Conservation (phyloP, 2,888 invertebrate genomes). For the Orgyia antiqua region DNA sequence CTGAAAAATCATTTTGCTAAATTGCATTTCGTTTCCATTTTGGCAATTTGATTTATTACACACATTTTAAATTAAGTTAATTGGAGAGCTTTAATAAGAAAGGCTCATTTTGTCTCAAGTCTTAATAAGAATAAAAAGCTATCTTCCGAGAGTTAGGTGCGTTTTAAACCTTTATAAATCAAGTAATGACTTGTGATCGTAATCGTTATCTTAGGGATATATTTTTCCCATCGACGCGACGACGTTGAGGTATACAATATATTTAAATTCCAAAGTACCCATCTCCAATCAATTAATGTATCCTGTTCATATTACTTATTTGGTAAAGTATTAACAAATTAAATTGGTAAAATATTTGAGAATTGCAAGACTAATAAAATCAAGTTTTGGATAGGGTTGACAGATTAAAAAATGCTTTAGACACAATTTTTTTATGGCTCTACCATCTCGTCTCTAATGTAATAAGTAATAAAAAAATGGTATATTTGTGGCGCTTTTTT, state of each 20-base stretch:
- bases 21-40: too few species aligned
- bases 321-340: neutral
- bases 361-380: neutral
- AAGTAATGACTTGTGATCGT: conserved; percentile 1
- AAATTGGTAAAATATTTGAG: neutral
- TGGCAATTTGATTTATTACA: too few species aligned
- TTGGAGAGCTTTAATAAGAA: too few species aligned
- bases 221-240: conserved; percentile 1
- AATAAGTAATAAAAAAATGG: neutral
- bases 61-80: too few species aligned
- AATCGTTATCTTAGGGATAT: neutral
- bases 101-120: neutral
- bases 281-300: conserved; percentile 2
- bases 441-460: neutral
- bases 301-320: conserved; percentile 1
- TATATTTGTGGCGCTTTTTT: neutral
- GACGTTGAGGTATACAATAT: neutral
- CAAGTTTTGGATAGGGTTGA: neutral
- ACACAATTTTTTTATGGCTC: too few species aligned
- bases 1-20: too few species aligned
- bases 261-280: neutral
- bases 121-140: neutral
- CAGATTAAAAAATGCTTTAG: too few species aligned
- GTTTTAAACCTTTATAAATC: conserved; percentile 2
- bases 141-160: conserved; percentile 1